Evolutionary conservation across 2,888 invertebrate species (phyloP).

Genomic region (Morpho helenor): DNA sequence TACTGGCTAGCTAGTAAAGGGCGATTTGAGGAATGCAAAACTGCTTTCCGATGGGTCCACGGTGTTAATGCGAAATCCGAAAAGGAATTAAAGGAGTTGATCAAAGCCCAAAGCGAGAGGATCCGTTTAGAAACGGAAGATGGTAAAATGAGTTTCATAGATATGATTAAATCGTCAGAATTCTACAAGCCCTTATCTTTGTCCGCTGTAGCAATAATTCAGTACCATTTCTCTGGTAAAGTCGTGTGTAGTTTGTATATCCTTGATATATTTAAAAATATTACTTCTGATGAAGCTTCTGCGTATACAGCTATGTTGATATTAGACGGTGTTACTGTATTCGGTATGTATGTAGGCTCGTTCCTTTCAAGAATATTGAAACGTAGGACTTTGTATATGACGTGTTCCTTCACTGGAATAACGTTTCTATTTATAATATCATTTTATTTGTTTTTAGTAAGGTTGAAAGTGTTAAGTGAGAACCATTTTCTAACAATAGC

Average conservation of each 20-base stretch:
- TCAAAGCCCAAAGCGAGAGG: slow-evolving; percentile 3
- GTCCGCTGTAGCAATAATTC: slow-evolving; percentile 37
- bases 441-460: slow-evolving; percentile 46
- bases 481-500: slow-evolving; percentile 40
- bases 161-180: slow-evolving; percentile 34
- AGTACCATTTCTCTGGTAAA: slow-evolving; percentile 50
- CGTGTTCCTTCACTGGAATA: slow-evolving; percentile 41
- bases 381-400: slow-evolving; percentile 41
- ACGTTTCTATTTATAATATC: slow-evolving; percentile 44
- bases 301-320: slow-evolving; percentile 53
- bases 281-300: slow-evolving; percentile 42
- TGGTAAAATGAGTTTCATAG: slow-evolving; percentile 13
- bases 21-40: slow-evolving; percentile 42
- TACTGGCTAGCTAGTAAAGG: slow-evolving; percentile 49
- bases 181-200: slow-evolving; percentile 46
- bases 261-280: slow-evolving; percentile 44
- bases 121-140: slow-evolving; percentile 1
- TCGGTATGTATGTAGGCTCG: slow-evolving; percentile 33
- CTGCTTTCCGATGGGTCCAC: slow-evolving; percentile 43
- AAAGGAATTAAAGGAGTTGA: background rate
- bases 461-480: slow-evolving; percentile 35
- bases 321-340: slow-evolving; percentile 52
- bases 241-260: slow-evolving; percentile 45
- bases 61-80: slow-evolving; percentile 35
- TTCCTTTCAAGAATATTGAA: slow-evolving; percentile 29